Percentiles rank a stretch among this genome's conserved stretches.
phyloP scores from a whole-genome alignment of 2,888 invertebrate species.

The Mayetiola destructor region DNA sequence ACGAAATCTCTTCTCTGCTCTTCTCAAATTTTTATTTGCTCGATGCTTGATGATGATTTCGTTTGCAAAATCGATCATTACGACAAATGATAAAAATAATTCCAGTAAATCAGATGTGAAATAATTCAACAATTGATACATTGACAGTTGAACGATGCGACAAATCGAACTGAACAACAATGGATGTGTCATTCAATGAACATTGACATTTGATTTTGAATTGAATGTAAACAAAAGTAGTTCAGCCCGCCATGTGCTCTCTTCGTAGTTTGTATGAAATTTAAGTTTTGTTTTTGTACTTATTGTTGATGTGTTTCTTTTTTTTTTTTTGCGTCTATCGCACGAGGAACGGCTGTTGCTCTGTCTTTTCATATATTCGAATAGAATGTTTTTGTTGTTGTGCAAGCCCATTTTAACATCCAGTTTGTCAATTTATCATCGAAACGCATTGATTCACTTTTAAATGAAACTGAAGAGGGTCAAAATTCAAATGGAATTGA shows the following conservation, averaged over 20 bases:
- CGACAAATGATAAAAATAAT: no score
- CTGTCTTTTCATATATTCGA: neutral
- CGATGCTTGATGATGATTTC: no score
- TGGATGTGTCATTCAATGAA: constrained; percentile 1
- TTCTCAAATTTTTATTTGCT: no score
- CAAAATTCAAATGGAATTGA: constrained; percentile 12
- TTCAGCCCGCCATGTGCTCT: no score
- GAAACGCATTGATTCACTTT: neutral
- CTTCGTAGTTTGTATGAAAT: no score
- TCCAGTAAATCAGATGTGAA: no score
- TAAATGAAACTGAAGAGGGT: constrained; percentile 3
- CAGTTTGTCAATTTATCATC: constrained; percentile 2
- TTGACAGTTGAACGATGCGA: neutral
- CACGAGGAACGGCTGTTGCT: neutral
- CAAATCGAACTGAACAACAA: neutral
- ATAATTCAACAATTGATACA: no score
- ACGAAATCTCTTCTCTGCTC: no score
- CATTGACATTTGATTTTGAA: constrained; percentile 10
- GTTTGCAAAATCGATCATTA: no score
- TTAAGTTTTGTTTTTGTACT: no score
- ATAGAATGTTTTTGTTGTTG: neutral
- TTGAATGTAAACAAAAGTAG: constrained; percentile 6
- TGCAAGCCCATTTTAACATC: no score
- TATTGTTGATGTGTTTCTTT: neutral
- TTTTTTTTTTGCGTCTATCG: neutral